A percentile compares a stretch with the other conserved stretches of the same genome.
Evolutionary conservation across 2,888 invertebrate genomes (phyloP).

Genomic region (Oscheius sp.): DNA sequence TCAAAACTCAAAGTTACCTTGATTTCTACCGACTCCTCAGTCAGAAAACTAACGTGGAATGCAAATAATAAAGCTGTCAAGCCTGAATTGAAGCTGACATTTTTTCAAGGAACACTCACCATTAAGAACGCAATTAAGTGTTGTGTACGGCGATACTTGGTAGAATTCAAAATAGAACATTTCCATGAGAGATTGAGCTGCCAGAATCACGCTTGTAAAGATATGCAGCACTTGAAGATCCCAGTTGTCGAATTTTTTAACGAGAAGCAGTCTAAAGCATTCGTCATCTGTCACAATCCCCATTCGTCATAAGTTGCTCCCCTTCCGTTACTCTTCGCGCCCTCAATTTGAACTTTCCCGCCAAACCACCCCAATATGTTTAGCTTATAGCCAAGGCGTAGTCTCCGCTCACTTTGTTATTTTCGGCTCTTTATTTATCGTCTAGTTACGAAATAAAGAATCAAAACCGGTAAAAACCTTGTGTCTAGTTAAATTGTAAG

Average conservation of each 20-base stretch:
- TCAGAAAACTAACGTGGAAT: background rate
- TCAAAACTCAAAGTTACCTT: background rate
- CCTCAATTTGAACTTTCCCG: no score
- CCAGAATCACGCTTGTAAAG: background rate
- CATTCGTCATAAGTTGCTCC: no score
- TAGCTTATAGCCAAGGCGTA: no score
- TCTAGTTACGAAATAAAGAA: background rate
- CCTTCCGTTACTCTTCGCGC: no score
- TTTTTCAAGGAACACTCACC: background rate
- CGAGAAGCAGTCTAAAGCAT: slow-evolving; percentile 1
- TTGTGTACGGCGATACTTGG: background rate
- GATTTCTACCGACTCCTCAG: background rate
- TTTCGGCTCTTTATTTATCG: no score
- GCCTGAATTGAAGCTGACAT: background rate
- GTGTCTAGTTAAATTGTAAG: no score
- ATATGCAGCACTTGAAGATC: slow-evolving; percentile 16
- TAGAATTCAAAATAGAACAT: slow-evolving; percentile 13
- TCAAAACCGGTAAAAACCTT: background rate
- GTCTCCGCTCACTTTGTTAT: no score
- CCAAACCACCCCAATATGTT: no score
- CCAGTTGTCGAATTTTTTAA: background rate
- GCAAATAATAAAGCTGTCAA: slow-evolving; percentile 3
- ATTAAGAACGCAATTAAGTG: slow-evolving; percentile 13
- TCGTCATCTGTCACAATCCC: background rate
- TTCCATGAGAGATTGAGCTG: slow-evolving; percentile 4